Evolutionary conservation across 2,797 vertebrate species (phyloP), one percentile per base, ranked within the genome.

Genomic region (Dendrocincla fuliginosa): DNA sequence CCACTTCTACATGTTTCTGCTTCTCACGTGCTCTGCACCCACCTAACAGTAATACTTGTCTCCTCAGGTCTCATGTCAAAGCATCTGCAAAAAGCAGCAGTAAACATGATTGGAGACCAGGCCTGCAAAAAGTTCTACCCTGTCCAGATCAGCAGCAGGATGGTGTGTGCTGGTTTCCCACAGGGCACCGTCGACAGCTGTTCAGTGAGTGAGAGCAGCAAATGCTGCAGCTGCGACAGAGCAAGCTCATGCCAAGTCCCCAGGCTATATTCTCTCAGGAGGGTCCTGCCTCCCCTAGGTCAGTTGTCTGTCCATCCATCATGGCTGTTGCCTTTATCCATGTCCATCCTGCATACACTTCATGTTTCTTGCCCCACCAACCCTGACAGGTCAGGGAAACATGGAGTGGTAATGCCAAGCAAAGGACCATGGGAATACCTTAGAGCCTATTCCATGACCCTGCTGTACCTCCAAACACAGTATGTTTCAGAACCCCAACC

Each of bases 121-220:
- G 97, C 98, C 33, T 99, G 99, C 96, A 98, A 98, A 61, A 98
- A 97, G 85, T 98, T 99, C 39, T 99, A 99, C 87, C 98, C 98
- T 4, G 96, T 98, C 20, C 98, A 98, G 92, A 98, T 99, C 95
- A 97, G 98, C 55, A 98, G 97, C 96, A 97, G 98, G 67, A 99
- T 99, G 99, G 93, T 99, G 97, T 99, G 99, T 35, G 99, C 99
- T 0, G 99, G 99, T 10, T 98, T 98, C 86, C 98, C 98, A 35
- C 98, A 98, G 41, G 99, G 99, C 52, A 98, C 98, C 4, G 97
- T 98, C 15, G 99, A 99, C 98, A 99, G 99, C 67, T 99, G 99
- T 76, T 98, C 99, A 88, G 99, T 99, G 97, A 98, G 99, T 8
- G 3, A 64, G 47, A 67, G 33, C 53, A 52, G 57, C 49, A 37